Percentiles rank a stretch among this genome's conserved stretches.
Conservation (phyloP, 2,888 invertebrate genomes). For the Habroteleia sp. region DNA sequence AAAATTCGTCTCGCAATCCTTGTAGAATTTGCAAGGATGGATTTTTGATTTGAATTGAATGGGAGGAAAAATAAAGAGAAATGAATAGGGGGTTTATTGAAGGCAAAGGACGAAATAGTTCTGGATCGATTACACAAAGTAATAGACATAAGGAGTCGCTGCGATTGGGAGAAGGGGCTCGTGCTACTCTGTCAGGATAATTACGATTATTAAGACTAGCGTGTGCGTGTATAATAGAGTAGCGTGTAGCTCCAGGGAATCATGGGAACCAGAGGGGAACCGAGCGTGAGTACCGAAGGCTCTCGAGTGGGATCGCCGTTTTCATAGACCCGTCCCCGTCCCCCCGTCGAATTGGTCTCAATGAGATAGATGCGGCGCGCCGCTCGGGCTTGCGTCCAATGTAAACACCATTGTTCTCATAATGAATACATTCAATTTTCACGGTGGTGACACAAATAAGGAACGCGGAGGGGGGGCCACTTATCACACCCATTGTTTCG, state of each 20-base stretch:
- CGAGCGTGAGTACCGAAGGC: slow-evolving; percentile 48
- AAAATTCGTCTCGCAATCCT: too few relatives aligned
- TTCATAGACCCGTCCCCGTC: slow-evolving; percentile 36
- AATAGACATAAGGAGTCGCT: slow-evolving; percentile 62
- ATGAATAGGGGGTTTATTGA: slow-evolving; percentile 41
- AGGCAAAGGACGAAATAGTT: slow-evolving; percentile 49
- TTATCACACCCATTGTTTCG: slow-evolving; percentile 32
- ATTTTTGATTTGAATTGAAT: slow-evolving; percentile 41
- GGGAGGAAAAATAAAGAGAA: slow-evolving; percentile 24
- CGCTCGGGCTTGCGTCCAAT: slow-evolving; percentile 44
- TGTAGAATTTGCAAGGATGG: too few relatives aligned
- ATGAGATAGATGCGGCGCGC: slow-evolving; percentile 52
- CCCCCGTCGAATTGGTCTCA: slow-evolving; percentile 40
- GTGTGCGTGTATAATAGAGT: slow-evolving; percentile 64
- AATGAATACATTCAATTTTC: slow-evolving; percentile 63
- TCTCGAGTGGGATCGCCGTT: slow-evolving; percentile 60
- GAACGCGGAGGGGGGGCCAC: slow-evolving; percentile 46
- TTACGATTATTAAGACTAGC: slow-evolving; percentile 66
- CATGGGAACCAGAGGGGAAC: slow-evolving; percentile 63
- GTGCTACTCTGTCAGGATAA: slow-evolving; percentile 66
- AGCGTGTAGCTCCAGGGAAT: slow-evolving; percentile 61
- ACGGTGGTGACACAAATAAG: slow-evolving; percentile 56
- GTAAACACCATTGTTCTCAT: slow-evolving; percentile 64
- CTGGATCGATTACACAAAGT: slow-evolving; percentile 61
- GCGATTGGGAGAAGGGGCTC: slow-evolving; percentile 65